Evolutionary conservation across 2,797 vertebrate species (phyloP).

Genomic region (Pagetopsis macropterus): DNA sequence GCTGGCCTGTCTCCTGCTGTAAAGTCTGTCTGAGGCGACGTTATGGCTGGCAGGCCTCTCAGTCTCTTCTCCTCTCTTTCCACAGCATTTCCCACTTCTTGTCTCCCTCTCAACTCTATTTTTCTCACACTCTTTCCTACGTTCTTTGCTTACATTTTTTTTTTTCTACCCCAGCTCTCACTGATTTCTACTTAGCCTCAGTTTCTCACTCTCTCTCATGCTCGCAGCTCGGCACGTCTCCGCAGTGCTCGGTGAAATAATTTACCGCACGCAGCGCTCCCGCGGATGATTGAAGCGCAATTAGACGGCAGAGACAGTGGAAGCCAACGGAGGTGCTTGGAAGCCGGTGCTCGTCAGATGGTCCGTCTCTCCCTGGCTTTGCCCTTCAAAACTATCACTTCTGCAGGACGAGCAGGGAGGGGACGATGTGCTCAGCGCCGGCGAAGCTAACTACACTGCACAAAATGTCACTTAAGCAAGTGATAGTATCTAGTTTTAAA

Average conservation of each 20-base stretch:
- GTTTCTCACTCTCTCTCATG: conserved; percentile 51
- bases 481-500: conserved; percentile 1
- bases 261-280: conserved; percentile 83
- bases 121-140: conserved; percentile 32
- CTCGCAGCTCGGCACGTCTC: conserved; percentile 71
- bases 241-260: conserved; percentile 75
- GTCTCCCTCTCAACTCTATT: conserved; percentile 32
- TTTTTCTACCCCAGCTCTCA: conserved; percentile 31
- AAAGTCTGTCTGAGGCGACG: conserved; percentile 59
- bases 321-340: conserved; percentile 75
- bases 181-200: conserved; percentile 55
- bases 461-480: conserved; percentile 15
- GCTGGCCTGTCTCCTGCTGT: conserved; percentile 62
- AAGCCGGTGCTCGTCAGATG: conserved; percentile 77
- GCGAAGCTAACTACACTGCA: conserved; percentile 22
- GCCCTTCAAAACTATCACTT: conserved; percentile 83
- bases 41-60: conserved; percentile 51
- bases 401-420: conserved; percentile 44
- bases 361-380: conserved; percentile 75
- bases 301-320: conserved; percentile 86
- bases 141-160: conserved; percentile 15
- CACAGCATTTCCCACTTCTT: conserved; percentile 24
- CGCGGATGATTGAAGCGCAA: conserved; percentile 86
- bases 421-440: conserved; percentile 6
- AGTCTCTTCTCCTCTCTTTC: conserved; percentile 29